phyloP scores from a whole-genome alignment of 2,888 invertebrate species.

The Sepiola atlantica region DNA sequence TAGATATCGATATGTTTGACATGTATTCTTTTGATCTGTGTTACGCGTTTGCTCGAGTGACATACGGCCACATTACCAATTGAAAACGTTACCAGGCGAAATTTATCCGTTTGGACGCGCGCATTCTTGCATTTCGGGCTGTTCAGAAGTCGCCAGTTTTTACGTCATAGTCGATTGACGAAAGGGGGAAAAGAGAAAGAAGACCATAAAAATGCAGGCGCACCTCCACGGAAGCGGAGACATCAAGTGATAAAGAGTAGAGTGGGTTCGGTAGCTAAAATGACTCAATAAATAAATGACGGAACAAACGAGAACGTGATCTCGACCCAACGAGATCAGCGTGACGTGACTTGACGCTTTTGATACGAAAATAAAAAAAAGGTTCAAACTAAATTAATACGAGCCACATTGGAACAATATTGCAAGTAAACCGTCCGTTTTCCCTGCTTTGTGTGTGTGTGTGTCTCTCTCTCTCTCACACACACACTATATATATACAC shows the following conservation, averaged over 20 bases:
- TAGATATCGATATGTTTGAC: constrained; percentile 12
- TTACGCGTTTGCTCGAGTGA: neutral
- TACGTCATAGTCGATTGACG: neutral
- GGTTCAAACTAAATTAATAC: constrained; percentile 11
- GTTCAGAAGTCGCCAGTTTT: neutral
- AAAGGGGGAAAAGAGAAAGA: neutral
- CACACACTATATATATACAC: no score
- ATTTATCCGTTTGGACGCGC: neutral
- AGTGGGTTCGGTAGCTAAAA: neutral
- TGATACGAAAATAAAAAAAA: neutral
- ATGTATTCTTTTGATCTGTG: neutral
- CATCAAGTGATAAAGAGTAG: neutral
- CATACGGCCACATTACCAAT: neutral
- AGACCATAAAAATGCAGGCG: neutral
- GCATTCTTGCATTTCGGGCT: neutral
- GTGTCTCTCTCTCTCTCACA: neutral
- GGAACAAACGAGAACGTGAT: neutral
- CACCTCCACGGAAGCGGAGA: neutral
- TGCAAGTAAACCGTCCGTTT: neutral
- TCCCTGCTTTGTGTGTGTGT: neutral
- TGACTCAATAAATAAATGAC: neutral
- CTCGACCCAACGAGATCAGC: constrained; percentile 6
- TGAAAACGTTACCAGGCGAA: neutral
- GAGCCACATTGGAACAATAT: neutral
- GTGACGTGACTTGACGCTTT: neutral